phyloP scores from a whole-genome alignment of 2,113 vertebrate species.

The Platanista minor region DNA sequence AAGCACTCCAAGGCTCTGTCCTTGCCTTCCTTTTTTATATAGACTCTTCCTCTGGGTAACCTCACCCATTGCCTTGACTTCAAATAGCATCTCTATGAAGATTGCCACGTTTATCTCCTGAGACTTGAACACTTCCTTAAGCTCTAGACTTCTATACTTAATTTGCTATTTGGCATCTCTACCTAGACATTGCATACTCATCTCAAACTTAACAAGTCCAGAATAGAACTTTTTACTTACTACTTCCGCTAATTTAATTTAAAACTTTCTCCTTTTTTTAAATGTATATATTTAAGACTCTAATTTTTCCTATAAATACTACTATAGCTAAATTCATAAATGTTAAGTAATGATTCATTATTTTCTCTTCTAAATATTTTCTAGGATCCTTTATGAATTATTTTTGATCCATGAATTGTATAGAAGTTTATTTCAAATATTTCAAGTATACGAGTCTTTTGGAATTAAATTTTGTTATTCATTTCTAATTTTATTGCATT shows the following conservation, averaged over 20 bases:
- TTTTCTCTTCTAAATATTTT: conserved; percentile 7
- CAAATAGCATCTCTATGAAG: neutral
- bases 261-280: neutral
- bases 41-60: neutral
- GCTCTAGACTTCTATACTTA: neutral
- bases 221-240: neutral
- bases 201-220: neutral
- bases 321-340: neutral
- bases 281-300: neutral
- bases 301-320: neutral
- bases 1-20: neutral
- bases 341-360: neutral
- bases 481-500: neutral
- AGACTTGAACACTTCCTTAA: neutral
- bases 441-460: neutral
- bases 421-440: neutral
- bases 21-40: neutral
- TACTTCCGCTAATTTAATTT: neutral
- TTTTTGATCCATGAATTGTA: neutral
- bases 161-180: neutral
- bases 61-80: neutral
- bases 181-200: neutral
- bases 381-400: neutral
- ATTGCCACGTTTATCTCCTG: neutral
- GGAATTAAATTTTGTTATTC: neutral